Conservation (phyloP, 92 coral and sea anemone species). For the Pocillopora meandrina region DNA sequence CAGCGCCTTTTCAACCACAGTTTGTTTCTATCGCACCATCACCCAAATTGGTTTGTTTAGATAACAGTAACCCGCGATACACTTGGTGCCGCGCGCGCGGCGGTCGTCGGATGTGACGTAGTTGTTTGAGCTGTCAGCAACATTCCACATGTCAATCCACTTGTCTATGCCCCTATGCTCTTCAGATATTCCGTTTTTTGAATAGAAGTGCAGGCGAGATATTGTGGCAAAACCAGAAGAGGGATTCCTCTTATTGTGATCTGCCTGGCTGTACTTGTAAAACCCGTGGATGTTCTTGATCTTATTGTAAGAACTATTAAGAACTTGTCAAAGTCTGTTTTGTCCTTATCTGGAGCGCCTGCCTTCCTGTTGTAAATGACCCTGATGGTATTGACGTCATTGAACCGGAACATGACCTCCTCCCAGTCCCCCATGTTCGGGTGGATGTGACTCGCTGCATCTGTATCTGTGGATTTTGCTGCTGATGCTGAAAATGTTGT, state of each 20-base stretch:
- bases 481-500: conserved; percentile 45
- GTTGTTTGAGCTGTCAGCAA: conserved; percentile 34
- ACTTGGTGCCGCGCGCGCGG: conserved; percentile 59
- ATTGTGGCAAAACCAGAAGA: conserved; percentile 55
- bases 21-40: conserved; percentile 64
- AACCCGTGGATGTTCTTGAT: conserved; percentile 57
- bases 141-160: conserved; percentile 66
- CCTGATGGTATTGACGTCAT: background rate
- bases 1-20: background rate
- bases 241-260: conserved; percentile 50
- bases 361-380: too few relatives aligned
- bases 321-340: conserved; percentile 48
- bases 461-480: conserved; percentile 40
- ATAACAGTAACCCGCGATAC: conserved; percentile 77
- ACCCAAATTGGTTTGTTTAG: conserved; percentile 65
- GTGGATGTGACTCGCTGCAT: conserved; percentile 61
- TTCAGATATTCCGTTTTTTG: conserved; percentile 37
- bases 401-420: conserved; percentile 76
- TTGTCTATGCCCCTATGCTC: conserved; percentile 30
- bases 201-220: conserved; percentile 25
- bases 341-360: too few relatives aligned
- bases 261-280: conserved; percentile 67
- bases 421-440: conserved; percentile 64
- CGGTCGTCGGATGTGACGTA: conserved; percentile 59
- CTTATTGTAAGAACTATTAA: background rate